These are phyloP conservation scores for Entomobrya multifasciata DNA, from an alignment of 2,888 invertebrate species.

Conservation along the genomic window DNA sequence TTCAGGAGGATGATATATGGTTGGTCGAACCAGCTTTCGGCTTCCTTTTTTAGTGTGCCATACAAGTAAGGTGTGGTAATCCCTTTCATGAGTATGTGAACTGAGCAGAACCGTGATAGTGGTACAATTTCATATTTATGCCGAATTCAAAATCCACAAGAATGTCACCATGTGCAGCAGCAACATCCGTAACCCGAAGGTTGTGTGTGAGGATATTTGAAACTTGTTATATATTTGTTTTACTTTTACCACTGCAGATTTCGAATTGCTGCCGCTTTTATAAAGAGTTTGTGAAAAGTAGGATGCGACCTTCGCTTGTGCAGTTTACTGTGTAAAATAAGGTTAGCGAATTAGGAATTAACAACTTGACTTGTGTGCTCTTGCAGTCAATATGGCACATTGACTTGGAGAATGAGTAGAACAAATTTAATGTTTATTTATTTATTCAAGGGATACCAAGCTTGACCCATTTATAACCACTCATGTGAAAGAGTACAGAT, in stretches of 20 bases:
- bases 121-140: no score
- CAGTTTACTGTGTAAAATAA: conserved; percentile 3
- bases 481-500: not conserved
- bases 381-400: not conserved
- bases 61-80: no score
- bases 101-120: no score
- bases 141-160: no score
- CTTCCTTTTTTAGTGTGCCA: no score
- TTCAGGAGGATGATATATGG: no score
- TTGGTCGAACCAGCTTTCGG: no score
- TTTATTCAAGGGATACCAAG: not conserved
- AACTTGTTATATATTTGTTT: not conserved
- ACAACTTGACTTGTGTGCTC: no score
- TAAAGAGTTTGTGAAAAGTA: not conserved
- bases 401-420: no score
- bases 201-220: not conserved
- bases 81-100: no score
- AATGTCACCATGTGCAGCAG: no score
- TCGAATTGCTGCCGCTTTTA: not conserved
- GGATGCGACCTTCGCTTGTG: conserved; percentile 10
- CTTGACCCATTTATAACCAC: not conserved
- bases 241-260: no score
- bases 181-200: not conserved
- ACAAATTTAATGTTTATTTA: conserved; percentile 16
- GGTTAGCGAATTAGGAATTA: not conserved